Percentiles rank a stretch among this genome's conserved stretches.
phyloP scores from a whole-genome alignment of 2,113 vertebrate species.

The Donacobius atricapilla region DNA sequence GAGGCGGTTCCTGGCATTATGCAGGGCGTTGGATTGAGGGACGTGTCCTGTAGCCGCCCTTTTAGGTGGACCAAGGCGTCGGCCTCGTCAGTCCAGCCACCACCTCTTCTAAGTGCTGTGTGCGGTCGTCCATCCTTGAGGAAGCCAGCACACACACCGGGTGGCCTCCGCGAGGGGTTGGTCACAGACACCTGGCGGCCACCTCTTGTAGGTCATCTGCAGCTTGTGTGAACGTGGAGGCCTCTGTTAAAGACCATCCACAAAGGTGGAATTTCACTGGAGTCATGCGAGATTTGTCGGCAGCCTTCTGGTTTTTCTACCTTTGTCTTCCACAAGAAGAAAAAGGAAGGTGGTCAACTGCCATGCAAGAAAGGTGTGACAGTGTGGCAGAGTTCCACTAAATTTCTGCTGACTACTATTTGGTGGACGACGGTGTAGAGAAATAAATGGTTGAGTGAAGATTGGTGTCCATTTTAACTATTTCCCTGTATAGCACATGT shows the following conservation, averaged over 20 bases:
- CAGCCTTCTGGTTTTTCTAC: background rate
- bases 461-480: background rate
- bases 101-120: accelerated
- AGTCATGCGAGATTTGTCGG: background rate
- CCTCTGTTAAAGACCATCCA: accelerated
- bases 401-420: background rate
- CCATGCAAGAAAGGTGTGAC: accelerated
- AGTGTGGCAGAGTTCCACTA: background rate
- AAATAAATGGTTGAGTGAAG: background rate
- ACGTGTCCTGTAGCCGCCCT: accelerated
- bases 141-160: accelerated
- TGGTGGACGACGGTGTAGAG: accelerated
- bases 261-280: background rate
- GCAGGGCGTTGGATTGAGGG: background rate
- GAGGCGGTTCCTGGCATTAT: background rate
- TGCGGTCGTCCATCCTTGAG: background rate
- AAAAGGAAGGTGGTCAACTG: background rate
- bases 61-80: background rate
- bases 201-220: background rate
- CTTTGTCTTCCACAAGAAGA: accelerated
- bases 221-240: background rate
- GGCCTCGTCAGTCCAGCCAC: background rate
- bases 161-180: accelerated
- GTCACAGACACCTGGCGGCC: accelerated
- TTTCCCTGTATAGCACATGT: background rate